Conservation (phyloP, 2,888 invertebrate species). For the Polia nebulosa region DNA sequence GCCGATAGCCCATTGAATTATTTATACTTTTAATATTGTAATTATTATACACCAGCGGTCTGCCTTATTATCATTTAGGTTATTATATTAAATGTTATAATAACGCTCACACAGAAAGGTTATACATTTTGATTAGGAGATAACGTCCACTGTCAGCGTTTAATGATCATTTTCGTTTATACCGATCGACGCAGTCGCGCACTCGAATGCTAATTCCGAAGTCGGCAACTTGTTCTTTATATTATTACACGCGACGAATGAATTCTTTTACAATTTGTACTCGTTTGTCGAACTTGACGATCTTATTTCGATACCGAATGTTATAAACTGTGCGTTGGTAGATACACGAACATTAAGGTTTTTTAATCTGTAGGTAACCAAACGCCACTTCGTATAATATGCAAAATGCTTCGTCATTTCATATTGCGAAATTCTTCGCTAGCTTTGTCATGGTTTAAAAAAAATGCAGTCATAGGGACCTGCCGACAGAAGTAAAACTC, state of each 20-base stretch:
- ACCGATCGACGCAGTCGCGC: constrained; percentile 69
- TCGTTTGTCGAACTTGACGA: constrained; percentile 82
- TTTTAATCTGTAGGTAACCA: too few species aligned
- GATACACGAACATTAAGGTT: constrained; percentile 47
- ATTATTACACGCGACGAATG: constrained; percentile 78
- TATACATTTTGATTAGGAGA: constrained; percentile 86
- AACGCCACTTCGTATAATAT: too few species aligned
- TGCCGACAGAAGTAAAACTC: too few species aligned
- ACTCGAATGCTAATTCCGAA: constrained; percentile 79
- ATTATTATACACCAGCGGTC: constrained; percentile 87
- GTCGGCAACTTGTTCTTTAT: constrained; percentile 77
- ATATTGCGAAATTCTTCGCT: not conserved
- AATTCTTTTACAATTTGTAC: constrained; percentile 85
- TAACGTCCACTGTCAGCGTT: constrained; percentile 81
- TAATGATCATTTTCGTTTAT: constrained; percentile 79
- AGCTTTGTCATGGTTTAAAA: not conserved
- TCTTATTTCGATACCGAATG: constrained; percentile 74
- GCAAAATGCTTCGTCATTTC: too few species aligned
- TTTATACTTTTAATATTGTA: constrained; percentile 90
- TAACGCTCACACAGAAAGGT: constrained; percentile 87
- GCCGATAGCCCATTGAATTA: constrained; percentile 89
- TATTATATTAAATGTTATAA: constrained; percentile 89
- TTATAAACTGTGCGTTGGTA: constrained; percentile 60
- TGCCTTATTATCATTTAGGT: constrained; percentile 89
- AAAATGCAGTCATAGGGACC: too few species aligned